Evolutionary conservation across 2,797 vertebrate genomes (phyloP), one percentile per base, ranked within the genome.

Genomic region (Notoglanidium macrostoma): DNA sequence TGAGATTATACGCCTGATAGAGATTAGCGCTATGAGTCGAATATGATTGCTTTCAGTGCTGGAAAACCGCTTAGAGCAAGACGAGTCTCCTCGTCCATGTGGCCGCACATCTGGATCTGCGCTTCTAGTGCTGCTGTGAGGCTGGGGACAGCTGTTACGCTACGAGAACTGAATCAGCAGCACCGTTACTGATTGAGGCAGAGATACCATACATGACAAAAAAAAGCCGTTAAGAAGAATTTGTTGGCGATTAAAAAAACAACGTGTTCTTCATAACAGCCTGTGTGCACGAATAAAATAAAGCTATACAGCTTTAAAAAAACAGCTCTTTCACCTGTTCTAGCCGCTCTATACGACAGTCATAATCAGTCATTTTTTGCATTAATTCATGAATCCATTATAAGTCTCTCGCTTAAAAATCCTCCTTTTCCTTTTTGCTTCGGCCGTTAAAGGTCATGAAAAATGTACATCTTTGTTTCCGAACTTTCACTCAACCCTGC

Each of bases 121-220:
- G 46, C 46, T 32, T 51, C 17, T 83, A 68, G 29, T 54, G n/a
- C 63, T 51, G 81, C 81, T 67, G 14, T 29, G 26, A 54, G 67
- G 12, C 67, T 29, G 12, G 26, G 57, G 82, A 63, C 87, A 88
- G 74, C 57, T 88, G 87, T 63, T 67, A 46, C 85, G 87, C 54
- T 67, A 14, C 17, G 7, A 70, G 54, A 40, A 51, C 55, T 21
- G 44, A 68, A 73, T 72, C 83, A 74, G 68, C 54, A 54, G 72
- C 35, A 59, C 67, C 59, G 51, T 83, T 82, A 85, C 61, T 65
- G 35, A 79, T 2, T 59, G 14, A 61, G n/a, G 11, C 32, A 61
- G 77, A 7, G 32, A 59, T 59, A 79, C 1, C 54, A 3, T 55
- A 29, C 6, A n/a, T 15, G 44, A 2, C 9, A 12, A 59, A 59